phyloP scores from a whole-genome alignment of 2,888 invertebrate species.

The Ligdia adustata region DNA sequence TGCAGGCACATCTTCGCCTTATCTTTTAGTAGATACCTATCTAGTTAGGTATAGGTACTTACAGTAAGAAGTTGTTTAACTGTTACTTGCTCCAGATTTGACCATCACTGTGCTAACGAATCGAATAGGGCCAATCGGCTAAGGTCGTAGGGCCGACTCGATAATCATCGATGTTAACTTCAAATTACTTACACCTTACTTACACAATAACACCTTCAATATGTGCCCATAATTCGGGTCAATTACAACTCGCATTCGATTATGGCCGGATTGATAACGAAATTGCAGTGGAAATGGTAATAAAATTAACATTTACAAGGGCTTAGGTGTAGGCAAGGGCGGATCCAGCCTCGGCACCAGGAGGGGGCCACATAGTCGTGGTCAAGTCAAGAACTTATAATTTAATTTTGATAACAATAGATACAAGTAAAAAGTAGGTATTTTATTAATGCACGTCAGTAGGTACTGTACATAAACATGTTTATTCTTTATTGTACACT shows the following conservation, averaged over 20 bases:
- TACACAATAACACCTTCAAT: not conserved
- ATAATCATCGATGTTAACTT: constrained; percentile 7
- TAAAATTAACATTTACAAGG: constrained; percentile 31
- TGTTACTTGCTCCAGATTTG: no score
- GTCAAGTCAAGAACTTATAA: no score
- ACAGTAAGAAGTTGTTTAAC: no score
- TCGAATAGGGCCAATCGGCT: constrained; percentile 25
- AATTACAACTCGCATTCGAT: constrained; percentile 12
- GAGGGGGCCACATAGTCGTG: no score
- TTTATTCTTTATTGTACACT: no score
- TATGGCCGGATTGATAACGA: constrained; percentile 1
- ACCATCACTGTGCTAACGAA: not conserved
- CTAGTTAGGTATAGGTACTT: no score
- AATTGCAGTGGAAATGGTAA: constrained; percentile 11
- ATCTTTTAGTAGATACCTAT: no score
- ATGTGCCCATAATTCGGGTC: constrained; percentile 7
- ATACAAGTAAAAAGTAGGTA: no score
- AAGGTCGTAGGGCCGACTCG: constrained; percentile 28
- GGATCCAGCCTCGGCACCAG: no score
- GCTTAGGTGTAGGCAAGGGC: constrained; percentile 20
- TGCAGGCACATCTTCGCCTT: no score
- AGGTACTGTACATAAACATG: not conserved
- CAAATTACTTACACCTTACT: constrained; percentile 13
- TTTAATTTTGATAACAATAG: no score
- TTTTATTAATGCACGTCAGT: not conserved